Evolutionary conservation across 2,113 vertebrate genomes (phyloP), one percentile per base, ranked within the genome.

Genomic region (Bubo blakistoni): DNA sequence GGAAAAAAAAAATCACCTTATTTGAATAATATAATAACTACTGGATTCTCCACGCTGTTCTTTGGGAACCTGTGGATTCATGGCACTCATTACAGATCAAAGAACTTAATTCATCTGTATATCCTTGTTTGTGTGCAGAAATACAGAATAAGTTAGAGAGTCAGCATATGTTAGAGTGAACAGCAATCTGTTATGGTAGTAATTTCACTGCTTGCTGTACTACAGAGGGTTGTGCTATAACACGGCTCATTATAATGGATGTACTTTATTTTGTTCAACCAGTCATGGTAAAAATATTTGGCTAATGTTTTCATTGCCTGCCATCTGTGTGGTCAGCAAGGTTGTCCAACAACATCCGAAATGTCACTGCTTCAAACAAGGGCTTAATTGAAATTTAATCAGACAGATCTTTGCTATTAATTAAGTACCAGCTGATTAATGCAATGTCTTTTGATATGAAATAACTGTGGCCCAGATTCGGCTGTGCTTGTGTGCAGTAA

Each of bases 321-420:
- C 97, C 96, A 97, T 98, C 96, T 97, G 96, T 94, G 95, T 97
- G 88, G 95, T 89, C 95, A 97, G 91, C 81, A 85, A 96, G 94
- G 87, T 96, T 97, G 94, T 81, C 92, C 94, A 96, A 66, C 92
- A 92, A 66, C 90, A 96, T 81, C 91, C 24, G 7, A 91, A 97
- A 96, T 92, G 96, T 83, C 95, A 93, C 80, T 26, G 36, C 90
- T 97, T 97, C 88, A 44, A 96, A 96, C 67, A 70, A 66, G 71
- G 21, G 46, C 79, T 69, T 94, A 97, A 97, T 86, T 94, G 92
- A 84, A 86, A 85, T 93, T 93, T 94, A 97, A 97, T 97, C 88
- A 85, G 73, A 86, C 65, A 90, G 83, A 91, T 85, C 91, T 96
- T 96, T 92, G 34, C 36, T 57, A 57, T 87, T 84, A 83, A 96